Conservation (phyloP, 2,113 vertebrate genomes). For the Euleptes europaea region DNA sequence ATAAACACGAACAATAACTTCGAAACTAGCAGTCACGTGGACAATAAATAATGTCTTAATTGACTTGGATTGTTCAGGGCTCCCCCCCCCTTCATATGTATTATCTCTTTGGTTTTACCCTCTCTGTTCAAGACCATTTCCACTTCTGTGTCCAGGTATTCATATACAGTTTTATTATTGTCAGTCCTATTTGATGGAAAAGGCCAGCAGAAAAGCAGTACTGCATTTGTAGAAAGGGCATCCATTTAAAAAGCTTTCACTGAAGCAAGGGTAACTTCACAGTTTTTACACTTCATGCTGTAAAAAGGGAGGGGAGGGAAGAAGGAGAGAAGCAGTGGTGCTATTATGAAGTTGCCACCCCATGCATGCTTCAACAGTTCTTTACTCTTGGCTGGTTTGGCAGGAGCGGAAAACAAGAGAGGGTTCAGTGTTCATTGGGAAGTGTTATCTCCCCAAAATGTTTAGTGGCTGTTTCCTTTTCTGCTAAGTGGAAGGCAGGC, state of each 20-base stretch:
- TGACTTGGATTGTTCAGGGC: slow-evolving; percentile 63
- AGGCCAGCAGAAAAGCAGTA: slow-evolving; percentile 49
- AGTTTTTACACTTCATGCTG: slow-evolving; percentile 55
- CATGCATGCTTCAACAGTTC: slow-evolving; percentile 21
- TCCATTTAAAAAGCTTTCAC: slow-evolving; percentile 62
- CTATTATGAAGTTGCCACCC: slow-evolving; percentile 48
- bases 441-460: slow-evolving; percentile 38
- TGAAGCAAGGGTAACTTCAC: slow-evolving; percentile 49
- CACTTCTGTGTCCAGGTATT: slow-evolving; percentile 63
- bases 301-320: slow-evolving; percentile 28
- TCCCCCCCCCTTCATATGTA: slow-evolving; percentile 72
- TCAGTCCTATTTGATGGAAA: slow-evolving; percentile 69
- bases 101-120: slow-evolving; percentile 70
- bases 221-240: slow-evolving; percentile 61
- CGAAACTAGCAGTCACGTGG: slow-evolving; percentile 59
- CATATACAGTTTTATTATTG: slow-evolving; percentile 65
- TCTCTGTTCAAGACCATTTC: slow-evolving; percentile 72
- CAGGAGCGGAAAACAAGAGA: slow-evolving; percentile 52
- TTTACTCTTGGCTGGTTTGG: slow-evolving; percentile 48
- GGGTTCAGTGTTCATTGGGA: slow-evolving; percentile 29
- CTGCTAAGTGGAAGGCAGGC: background rate
- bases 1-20: slow-evolving; percentile 56
- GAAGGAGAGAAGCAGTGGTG: slow-evolving; percentile 33
- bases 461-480: slow-evolving; percentile 21
- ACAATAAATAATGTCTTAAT: slow-evolving; percentile 77